Evolutionary conservation across 35 echinoderm and acorn worm genomes (phyloP).

Genomic region (Apostichopus parvimensis): DNA sequence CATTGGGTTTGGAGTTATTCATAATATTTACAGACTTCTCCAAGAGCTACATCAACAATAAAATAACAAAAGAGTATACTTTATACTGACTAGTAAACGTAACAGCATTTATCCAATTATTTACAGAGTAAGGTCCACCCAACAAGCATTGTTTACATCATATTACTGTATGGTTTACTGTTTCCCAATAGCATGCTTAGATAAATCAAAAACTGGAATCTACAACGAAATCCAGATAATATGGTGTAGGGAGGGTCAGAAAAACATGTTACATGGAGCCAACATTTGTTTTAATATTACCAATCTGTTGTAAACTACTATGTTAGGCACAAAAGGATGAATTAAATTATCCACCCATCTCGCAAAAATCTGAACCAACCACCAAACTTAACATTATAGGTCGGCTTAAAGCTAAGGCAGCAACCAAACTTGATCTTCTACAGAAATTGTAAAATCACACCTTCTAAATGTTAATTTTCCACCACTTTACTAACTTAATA

Average conservation of each 20-base stretch:
- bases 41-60: not conserved
- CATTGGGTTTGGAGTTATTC: not conserved
- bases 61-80: not conserved
- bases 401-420: too few relatives aligned
- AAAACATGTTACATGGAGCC: not conserved
- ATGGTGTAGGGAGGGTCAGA: not conserved
- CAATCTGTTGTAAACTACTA: not conserved
- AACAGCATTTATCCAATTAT: not conserved
- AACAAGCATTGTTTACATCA: not conserved
- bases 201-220: not conserved
- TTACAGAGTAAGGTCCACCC: not conserved
- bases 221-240: not conserved
- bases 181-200: not conserved
- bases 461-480: not conserved
- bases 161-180: not conserved
- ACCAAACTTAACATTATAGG: too few relatives aligned
- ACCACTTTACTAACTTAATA: not conserved
- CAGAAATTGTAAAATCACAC: not conserved
- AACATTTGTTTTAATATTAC: not conserved
- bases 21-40: conserved; percentile 1
- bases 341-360: not conserved
- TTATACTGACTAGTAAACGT: not conserved
- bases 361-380: too few relatives aligned
- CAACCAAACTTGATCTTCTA: too few relatives aligned
- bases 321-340: not conserved